Percentiles rank a stretch among this genome's conserved stretches.
Evolutionary conservation across 2,888 invertebrate species (phyloP).

Genomic region (Cylloceria caligata): DNA sequence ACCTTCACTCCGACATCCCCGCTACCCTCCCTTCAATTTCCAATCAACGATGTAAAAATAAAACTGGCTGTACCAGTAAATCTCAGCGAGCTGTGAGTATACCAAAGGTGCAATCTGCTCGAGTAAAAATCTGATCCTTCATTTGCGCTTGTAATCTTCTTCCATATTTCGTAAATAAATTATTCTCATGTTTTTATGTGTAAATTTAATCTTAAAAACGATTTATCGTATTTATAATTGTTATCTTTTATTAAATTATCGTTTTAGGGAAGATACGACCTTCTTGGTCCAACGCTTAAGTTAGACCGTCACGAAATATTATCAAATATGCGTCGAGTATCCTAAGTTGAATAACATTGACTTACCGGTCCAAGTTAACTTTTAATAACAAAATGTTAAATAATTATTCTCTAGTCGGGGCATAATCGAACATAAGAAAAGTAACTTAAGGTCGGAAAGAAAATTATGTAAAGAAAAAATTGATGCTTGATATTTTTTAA

Average conservation of each 20-base stretch:
- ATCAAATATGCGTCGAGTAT: too few species aligned
- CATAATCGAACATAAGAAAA: too few species aligned
- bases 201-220: neutral
- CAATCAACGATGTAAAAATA: conserved; percentile 49
- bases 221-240: neutral
- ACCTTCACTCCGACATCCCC: neutral
- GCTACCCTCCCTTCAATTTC: conserved; percentile 33
- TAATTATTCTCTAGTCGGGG: too few species aligned
- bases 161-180: neutral
- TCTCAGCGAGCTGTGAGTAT: conserved; percentile 1
- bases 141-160: neutral
- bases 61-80: conserved; percentile 16
- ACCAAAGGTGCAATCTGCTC: neutral
- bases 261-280: too few species aligned
- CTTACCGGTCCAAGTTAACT: too few species aligned
- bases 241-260: neutral
- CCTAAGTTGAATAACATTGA: too few species aligned
- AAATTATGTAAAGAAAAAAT: too few species aligned
- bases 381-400: too few species aligned
- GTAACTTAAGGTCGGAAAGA: too few species aligned
- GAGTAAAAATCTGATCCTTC: neutral
- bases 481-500: too few species aligned
- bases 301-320: too few species aligned
- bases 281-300: too few species aligned
- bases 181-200: neutral